phyloP scores from a whole-genome alignment of 2,113 vertebrate genomes.

The Mola mola region DNA sequence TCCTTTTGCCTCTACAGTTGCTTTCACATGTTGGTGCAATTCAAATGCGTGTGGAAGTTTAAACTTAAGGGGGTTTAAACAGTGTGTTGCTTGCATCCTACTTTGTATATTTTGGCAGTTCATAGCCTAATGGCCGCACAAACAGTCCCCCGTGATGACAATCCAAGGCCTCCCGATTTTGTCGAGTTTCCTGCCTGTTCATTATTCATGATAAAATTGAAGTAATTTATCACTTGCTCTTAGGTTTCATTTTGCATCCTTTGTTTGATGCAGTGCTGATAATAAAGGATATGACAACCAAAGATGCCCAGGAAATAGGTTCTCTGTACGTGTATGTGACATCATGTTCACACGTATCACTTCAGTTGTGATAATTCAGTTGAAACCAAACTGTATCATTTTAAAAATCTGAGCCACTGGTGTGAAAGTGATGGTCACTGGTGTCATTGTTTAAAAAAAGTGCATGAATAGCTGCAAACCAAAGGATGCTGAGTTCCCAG shows the following conservation, averaged over 20 bases:
- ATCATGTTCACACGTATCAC: not conserved
- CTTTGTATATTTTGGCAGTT: too few relatives aligned
- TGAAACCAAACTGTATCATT: too few relatives aligned
- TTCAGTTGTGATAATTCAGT: too few relatives aligned
- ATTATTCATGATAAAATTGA: too few relatives aligned
- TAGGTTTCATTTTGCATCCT: too few relatives aligned
- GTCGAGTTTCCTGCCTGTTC: too few relatives aligned
- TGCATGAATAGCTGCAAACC: not conserved
- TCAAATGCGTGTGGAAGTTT: too few relatives aligned
- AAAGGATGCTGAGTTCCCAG: not conserved
- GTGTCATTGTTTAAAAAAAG: conserved; percentile 2
- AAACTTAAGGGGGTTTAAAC: not conserved
- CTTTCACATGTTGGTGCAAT: too few relatives aligned
- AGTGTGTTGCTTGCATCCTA: not conserved
- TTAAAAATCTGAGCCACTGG: not conserved
- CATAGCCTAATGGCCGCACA: not conserved
- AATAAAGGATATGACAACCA: not conserved
- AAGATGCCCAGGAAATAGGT: not conserved
- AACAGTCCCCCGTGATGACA: too few relatives aligned
- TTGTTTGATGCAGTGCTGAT: not conserved
- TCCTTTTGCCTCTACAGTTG: not conserved
- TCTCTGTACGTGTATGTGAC: not conserved
- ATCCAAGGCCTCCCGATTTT: too few relatives aligned
- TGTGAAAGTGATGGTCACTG: not conserved
- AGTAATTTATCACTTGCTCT: too few relatives aligned